These are phyloP conservation scores for Pachyseris speciosa DNA, from an alignment of 64 coral and sea anemone species.

Conservation along the genomic window DNA sequence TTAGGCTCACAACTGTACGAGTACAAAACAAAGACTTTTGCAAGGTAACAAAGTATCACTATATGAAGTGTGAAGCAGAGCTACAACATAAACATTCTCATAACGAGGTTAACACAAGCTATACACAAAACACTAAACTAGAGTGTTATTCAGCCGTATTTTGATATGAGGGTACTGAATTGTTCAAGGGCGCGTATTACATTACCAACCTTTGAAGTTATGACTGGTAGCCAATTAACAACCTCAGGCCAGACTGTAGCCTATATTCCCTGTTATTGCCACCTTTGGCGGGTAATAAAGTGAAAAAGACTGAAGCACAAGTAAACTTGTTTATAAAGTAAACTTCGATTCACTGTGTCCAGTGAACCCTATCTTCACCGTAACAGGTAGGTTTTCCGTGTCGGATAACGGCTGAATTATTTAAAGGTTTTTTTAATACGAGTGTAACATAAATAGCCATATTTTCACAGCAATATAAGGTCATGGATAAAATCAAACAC, in stretches of 20 bases:
- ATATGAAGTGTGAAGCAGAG: too few species aligned
- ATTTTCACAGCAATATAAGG: slow-evolving; percentile 17
- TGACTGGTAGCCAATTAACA: background rate
- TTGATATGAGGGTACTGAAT: too few species aligned
- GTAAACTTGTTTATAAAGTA: background rate
- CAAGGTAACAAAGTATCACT: too few species aligned
- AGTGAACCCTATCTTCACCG: slow-evolving; percentile 1
- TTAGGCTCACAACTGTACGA: too few species aligned
- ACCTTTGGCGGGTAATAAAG: background rate
- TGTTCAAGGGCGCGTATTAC: background rate
- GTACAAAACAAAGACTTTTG: too few species aligned
- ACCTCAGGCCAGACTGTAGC: background rate
- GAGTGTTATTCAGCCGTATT: too few species aligned
- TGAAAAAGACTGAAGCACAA: background rate
- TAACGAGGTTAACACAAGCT: too few species aligned
- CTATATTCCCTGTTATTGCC: background rate
- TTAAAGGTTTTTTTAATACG: background rate
- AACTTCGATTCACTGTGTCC: background rate
- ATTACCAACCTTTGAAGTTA: background rate
- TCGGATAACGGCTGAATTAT: slow-evolving; percentile 14
- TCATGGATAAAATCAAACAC: background rate
- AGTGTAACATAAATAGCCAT: slow-evolving; percentile 9
- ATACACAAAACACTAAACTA: too few species aligned
- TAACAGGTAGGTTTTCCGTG: slow-evolving; percentile 22
- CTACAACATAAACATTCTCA: too few species aligned